Conservation (phyloP, 1,140 invertebrate species). For the Heliconius hermathena region DNA sequence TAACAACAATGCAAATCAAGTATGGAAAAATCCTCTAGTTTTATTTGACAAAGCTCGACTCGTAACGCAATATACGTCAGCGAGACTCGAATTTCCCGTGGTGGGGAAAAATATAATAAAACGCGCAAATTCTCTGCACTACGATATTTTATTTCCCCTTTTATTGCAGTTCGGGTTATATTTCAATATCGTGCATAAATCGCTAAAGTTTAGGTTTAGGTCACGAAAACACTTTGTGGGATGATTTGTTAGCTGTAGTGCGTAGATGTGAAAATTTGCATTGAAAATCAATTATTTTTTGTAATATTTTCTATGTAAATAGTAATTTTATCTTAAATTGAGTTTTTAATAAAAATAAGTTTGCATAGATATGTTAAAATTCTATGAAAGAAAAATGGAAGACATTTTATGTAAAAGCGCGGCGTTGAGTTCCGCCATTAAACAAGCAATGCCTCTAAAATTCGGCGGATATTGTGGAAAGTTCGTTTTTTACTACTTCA, state of each 20-base stretch:
- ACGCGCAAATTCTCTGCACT: slow-evolving; percentile 41
- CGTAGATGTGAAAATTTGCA: not conserved
- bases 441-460: too few relatives aligned
- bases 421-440: too few relatives aligned
- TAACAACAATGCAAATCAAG: slow-evolving; percentile 26
- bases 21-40: slow-evolving; percentile 49
- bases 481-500: too few relatives aligned
- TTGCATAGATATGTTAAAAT: too few relatives aligned
- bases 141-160: slow-evolving; percentile 44
- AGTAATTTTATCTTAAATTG: too few relatives aligned
- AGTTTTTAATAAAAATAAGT: too few relatives aligned
- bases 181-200: slow-evolving; percentile 23
- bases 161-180: slow-evolving; percentile 23
- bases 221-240: not conserved
- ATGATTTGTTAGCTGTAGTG: not conserved
- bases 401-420: too few relatives aligned
- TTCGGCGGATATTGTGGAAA: too few relatives aligned
- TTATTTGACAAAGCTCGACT: slow-evolving; percentile 58
- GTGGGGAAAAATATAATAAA: slow-evolving; percentile 62
- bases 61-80: slow-evolving; percentile 63
- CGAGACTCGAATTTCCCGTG: slow-evolving; percentile 59
- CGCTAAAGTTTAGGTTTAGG: not conserved
- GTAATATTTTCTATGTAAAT: not conserved
- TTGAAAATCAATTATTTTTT: not conserved
- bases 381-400: too few relatives aligned